A percentile compares a stretch with the other conserved stretches of the same genome.
phyloP scores from a whole-genome alignment of 2,113 vertebrate species.

The Chroicocephalus ridibundus region DNA sequence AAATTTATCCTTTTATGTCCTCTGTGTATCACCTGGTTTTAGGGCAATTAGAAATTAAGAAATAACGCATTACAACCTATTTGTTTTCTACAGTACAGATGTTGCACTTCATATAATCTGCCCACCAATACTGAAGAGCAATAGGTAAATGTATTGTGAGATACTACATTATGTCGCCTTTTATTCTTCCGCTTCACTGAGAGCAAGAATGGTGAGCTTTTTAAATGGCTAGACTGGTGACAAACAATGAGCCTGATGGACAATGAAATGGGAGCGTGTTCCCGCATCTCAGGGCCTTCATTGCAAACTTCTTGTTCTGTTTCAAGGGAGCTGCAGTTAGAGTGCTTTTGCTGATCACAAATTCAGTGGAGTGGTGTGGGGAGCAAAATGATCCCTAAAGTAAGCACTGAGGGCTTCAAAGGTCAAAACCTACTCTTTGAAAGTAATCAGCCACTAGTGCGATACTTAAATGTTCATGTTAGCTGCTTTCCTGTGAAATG shows the following conservation, averaged over 20 bases:
- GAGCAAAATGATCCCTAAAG: background rate
- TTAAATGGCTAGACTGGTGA: background rate
- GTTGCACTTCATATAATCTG: background rate
- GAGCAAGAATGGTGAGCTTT: background rate
- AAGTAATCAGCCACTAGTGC: background rate
- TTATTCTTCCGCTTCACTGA: background rate
- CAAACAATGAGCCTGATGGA: background rate
- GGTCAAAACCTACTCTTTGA: background rate
- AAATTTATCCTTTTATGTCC: background rate
- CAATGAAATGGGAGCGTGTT: background rate
- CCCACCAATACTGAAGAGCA: background rate
- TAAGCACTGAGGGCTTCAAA: background rate
- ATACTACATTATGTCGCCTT: background rate
- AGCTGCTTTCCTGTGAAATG: background rate
- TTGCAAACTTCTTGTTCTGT: background rate
- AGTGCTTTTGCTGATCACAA: slow-evolving; percentile 26
- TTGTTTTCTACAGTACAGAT: background rate
- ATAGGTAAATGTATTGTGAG: background rate
- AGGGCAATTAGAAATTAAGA: background rate
- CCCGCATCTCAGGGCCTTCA: background rate
- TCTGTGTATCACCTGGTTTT: background rate
- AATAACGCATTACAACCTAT: background rate
- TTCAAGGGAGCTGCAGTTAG: background rate
- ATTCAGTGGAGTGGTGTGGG: background rate
- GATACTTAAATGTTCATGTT: background rate